Conservation (phyloP, 2,888 invertebrate species). For the Chrysotoxum bicinctum region DNA sequence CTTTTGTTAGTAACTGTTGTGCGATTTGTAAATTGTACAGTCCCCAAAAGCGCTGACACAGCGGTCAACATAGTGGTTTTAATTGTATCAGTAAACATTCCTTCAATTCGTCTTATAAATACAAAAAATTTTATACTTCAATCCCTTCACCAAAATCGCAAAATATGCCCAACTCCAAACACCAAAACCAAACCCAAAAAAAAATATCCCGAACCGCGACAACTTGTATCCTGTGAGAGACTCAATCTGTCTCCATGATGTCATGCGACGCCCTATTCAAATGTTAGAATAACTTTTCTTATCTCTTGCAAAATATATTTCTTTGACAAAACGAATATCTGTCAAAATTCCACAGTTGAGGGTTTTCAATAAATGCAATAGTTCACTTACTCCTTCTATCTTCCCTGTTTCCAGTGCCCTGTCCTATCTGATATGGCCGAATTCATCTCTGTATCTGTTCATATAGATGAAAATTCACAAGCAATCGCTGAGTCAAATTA, state of each 20-base stretch:
- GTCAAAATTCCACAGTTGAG: background rate
- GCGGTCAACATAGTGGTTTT: too few species aligned
- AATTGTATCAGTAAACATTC: background rate
- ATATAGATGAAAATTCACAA: conserved; percentile 43
- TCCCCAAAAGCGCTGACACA: too few species aligned
- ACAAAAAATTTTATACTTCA: background rate
- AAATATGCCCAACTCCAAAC: background rate
- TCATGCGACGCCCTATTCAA: conserved; percentile 27
- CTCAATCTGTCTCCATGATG: conserved; percentile 19
- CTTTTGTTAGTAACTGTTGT: too few species aligned
- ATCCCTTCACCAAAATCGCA: background rate
- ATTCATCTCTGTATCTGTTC: background rate
- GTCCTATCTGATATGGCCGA: background rate
- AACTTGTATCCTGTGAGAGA: conserved; percentile 15
- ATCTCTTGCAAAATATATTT: background rate
- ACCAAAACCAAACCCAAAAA: background rate
- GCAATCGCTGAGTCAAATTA: conserved; percentile 65
- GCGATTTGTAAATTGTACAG: too few species aligned
- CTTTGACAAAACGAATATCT: conserved; percentile 18
- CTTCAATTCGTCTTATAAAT: background rate
- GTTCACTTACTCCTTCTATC: background rate
- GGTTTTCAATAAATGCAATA: conserved; percentile 23
- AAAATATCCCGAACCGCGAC: background rate
- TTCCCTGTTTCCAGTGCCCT: background rate
- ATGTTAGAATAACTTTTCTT: conserved; percentile 19